Evolutionary conservation across 2,888 invertebrate genomes (phyloP).

Genomic region (Marasmarcha lunaedactyla): DNA sequence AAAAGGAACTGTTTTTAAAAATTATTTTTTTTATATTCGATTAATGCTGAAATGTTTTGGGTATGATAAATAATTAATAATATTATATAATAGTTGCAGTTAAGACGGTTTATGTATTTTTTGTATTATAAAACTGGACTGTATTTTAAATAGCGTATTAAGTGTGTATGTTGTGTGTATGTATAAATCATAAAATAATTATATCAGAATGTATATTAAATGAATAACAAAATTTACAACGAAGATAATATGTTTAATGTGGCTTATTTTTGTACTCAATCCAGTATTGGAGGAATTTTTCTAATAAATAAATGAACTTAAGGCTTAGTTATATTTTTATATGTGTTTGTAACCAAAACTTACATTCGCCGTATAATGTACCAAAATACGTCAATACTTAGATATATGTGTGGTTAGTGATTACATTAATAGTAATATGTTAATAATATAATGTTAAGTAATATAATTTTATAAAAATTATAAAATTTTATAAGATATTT

Average conservation of each 20-base stretch:
- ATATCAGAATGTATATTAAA: slow-evolving; percentile 21
- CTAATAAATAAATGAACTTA: no score
- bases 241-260: no score
- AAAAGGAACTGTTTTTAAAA: slow-evolving; percentile 6
- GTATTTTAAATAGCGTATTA: slow-evolving; percentile 32
- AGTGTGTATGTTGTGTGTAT: slow-evolving; percentile 22
- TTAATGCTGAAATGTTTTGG: slow-evolving; percentile 30
- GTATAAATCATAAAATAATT: slow-evolving; percentile 32
- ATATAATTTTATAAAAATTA: slow-evolving; percentile 53
- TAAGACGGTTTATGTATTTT: slow-evolving; percentile 35
- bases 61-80: slow-evolving; percentile 31
- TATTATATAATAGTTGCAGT: no score
- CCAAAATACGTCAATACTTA: slow-evolving; percentile 36
- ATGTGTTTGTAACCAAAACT: no score
- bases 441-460: no score
- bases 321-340: no score
- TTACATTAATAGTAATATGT: slow-evolving; percentile 48
- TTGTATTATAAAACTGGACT: slow-evolving; percentile 56
- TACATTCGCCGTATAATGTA: no score
- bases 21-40: slow-evolving; percentile 11
- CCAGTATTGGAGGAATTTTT: no score
- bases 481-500: slow-evolving; percentile 20
- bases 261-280: no score
- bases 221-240: no score
- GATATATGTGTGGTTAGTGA: slow-evolving; percentile 43